Evolutionary conservation across 2,888 invertebrate genomes (phyloP), one percentile per base, ranked within the genome.

Genomic region (Stenotaenia linearis): DNA sequence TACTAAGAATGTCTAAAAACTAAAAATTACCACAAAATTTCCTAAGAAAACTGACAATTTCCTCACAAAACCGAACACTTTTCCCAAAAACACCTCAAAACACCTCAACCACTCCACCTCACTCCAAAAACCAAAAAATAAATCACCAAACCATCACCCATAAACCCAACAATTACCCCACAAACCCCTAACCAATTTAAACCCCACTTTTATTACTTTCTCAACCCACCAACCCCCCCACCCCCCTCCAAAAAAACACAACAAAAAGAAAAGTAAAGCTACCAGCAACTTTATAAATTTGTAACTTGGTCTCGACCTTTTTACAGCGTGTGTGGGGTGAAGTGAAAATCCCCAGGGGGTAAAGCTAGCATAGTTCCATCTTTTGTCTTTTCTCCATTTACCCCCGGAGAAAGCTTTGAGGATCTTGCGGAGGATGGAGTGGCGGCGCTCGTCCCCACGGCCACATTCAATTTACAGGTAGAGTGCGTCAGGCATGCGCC

Each of bases 401-500:
- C 56, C 56, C 23, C 56, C 6, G 7, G 21, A 56, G 56, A 56
- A 56, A 56, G 56, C 56, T 56, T 23, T 18, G 21, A 23, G 56
- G 56, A 56, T 56, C 56, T 56, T 18, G 56, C 21, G 23, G 56
- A 56, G 56, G 56, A 56, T 56, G 56, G 56, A 56, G 56, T 56
- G 56, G 56, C 10, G 56, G 56, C 23, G 56, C 56, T 3, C 21
- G 56, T 56, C 56, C 23, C 56, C 23, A 56, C 56, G 56, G 56
- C 56, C 56, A 56, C 56, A 56, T 56, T 56, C 56, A 56, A 56
- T 56, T 56, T 56, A 56, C 56, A 56, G 56, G 56, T 56, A 56
- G 56, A 56, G 56, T 56, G 56, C 56, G 56, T 21, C 56, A 23
- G 56, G 56, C 56, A 56, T 56, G 56, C 56, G 56, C 56, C 56